Percentiles rank a stretch among this genome's conserved stretches.
phyloP scores from a whole-genome alignment of 2,888 invertebrate species.

The Eulithis prunata region DNA sequence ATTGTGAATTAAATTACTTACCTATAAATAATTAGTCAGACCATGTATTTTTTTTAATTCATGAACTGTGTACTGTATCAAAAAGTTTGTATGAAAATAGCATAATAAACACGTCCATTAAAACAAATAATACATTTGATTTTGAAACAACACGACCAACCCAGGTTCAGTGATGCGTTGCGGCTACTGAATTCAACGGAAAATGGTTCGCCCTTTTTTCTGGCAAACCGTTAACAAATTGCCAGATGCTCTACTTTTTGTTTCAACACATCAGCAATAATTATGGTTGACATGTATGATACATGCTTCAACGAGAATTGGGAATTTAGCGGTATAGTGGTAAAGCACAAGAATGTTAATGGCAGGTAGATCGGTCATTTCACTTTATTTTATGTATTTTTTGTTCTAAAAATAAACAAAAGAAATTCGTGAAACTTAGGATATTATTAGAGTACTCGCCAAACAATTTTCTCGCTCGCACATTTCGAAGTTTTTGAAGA shows the following conservation, averaged over 20 bases:
- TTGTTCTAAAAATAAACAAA: not conserved
- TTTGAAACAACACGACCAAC: slow-evolving; percentile 47
- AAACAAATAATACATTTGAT: not conserved
- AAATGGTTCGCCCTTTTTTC: slow-evolving; percentile 69
- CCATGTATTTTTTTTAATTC: too few relatives aligned
- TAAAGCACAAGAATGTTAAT: slow-evolving; percentile 37
- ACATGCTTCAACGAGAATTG: slow-evolving; percentile 61
- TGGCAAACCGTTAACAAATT: slow-evolving; percentile 71
- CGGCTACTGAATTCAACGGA: slow-evolving; percentile 79
- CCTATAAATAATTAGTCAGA: too few relatives aligned
- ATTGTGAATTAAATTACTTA: too few relatives aligned
- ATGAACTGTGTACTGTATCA: too few relatives aligned
- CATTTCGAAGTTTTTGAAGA: too few relatives aligned
- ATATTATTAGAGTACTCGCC: too few relatives aligned
- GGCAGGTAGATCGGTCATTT: slow-evolving; percentile 25
- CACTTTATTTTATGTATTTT: not conserved
- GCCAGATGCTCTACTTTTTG: slow-evolving; percentile 78
- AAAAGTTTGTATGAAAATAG: not conserved
- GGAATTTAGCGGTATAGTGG: slow-evolving; percentile 53
- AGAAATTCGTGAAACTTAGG: not conserved
- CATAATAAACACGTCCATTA: not conserved
- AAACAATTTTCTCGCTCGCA: too few relatives aligned
- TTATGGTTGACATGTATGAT: slow-evolving; percentile 68
- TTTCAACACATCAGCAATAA: slow-evolving; percentile 68
- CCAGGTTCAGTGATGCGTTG: slow-evolving; percentile 62